Conservation (phyloP, 2,113 vertebrate genomes). For the Silurus asotus region DNA sequence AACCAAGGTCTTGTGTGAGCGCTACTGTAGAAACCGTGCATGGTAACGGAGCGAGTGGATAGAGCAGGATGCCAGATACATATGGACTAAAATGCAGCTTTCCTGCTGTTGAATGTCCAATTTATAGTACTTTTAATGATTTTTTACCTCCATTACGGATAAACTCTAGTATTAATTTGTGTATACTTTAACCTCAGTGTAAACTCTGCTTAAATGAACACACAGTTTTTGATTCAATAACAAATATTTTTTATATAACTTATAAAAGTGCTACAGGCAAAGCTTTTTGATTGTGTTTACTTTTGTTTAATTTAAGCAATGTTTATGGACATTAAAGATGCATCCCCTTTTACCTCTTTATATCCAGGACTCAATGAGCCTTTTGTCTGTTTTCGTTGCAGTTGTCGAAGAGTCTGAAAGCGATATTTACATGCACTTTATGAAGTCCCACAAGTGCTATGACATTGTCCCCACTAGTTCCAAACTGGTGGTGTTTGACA, state of each 20-base stretch:
- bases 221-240: neutral
- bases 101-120: neutral
- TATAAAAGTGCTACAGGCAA: neutral
- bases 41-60: conserved; percentile 41
- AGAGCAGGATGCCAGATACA: conserved; percentile 15
- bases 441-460: conserved; percentile 97
- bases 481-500: conserved; percentile 97
- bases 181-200: neutral
- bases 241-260: too few relatives aligned
- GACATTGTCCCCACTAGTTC: conserved; percentile 98
- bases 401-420: conserved; percentile 87
- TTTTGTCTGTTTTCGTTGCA: conserved; percentile 60
- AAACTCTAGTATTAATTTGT: neutral
- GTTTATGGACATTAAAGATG: neutral
- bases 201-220: neutral
- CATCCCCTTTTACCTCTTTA: neutral
- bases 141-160: neutral
- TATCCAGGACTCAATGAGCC: neutral
- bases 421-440: conserved; percentile 96
- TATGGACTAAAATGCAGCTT: neutral
- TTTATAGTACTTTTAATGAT: neutral
- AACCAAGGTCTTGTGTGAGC: conserved; percentile 35
- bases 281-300: neutral
- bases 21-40: conserved; percentile 47
- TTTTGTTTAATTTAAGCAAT: neutral